These are phyloP conservation scores for Ips nitidus DNA, from an alignment of 1,140 invertebrate species.

Conservation along the genomic window DNA sequence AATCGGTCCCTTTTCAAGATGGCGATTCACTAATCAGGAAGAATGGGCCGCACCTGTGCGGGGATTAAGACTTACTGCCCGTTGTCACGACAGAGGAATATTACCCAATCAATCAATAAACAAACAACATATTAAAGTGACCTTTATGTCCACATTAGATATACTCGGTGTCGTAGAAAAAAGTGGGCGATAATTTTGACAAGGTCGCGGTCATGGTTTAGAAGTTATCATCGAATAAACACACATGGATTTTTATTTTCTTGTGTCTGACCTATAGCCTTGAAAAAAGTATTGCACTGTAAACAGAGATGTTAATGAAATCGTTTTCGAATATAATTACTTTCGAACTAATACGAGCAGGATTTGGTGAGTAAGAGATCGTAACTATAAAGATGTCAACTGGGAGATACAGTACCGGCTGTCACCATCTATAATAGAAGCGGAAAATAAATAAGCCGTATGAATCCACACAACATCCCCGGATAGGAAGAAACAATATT, in stretches of 20 bases:
- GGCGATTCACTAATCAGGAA: constrained; percentile 50
- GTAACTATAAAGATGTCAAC: constrained; percentile 32
- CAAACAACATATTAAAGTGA: constrained; percentile 30
- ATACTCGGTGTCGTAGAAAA: constrained; percentile 24
- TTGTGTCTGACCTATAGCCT: constrained; percentile 14
- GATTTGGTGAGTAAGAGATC: constrained; percentile 4
- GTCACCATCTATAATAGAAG: constrained; percentile 30
- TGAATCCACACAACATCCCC: constrained; percentile 29
- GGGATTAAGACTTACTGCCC: constrained; percentile 48
- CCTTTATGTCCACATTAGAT: constrained; percentile 22
- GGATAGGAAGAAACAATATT: constrained; percentile 33
- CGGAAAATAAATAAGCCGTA: constrained; percentile 28
- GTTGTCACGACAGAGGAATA: constrained; percentile 47
- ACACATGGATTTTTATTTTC: constrained; percentile 15
- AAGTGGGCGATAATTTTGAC: constrained; percentile 23
- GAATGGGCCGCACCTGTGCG: constrained; percentile 48
- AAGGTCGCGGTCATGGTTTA: constrained; percentile 28
- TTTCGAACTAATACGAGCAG: neutral
- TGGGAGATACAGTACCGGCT: constrained; percentile 27
- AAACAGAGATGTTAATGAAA: constrained; percentile 3
- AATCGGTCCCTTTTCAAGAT: constrained; percentile 48
- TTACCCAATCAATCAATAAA: constrained; percentile 44
- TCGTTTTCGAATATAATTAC: neutral
- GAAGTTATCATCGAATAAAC: constrained; percentile 12
- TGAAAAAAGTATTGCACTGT: constrained; percentile 5